phyloP scores from a whole-genome alignment of 1,140 invertebrate species.

The Ptiloglossa arizonensis region DNA sequence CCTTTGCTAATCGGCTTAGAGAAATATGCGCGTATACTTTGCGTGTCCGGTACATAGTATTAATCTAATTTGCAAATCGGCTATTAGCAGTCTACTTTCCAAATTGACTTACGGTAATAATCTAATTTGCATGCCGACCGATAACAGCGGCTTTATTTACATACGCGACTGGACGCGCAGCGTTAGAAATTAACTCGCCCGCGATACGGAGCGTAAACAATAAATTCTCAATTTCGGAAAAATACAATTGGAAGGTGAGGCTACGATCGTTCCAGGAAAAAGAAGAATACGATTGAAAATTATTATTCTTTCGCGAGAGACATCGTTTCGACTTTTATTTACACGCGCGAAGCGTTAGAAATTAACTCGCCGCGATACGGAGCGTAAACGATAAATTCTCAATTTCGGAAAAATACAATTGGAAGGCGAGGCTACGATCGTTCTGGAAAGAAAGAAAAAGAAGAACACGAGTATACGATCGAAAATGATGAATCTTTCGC shows the following conservation, averaged over 20 bases:
- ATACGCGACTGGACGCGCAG: background rate
- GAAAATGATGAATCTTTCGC: no score
- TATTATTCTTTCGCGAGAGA: no score
- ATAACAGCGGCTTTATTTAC: background rate
- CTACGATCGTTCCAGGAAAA: no score
- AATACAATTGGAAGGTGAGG: background rate
- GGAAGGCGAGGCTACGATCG: no score
- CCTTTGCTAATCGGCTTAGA: slow-evolving; percentile 4
- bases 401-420: background rate
- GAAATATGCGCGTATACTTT: background rate
- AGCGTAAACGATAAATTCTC: background rate
- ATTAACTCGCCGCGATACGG: background rate
- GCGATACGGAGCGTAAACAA: background rate
- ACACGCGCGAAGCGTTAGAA: background rate
- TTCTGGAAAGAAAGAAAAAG: no score
- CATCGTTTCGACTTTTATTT: no score
- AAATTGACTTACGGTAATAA: slow-evolving; percentile 21
- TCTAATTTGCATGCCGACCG: background rate
- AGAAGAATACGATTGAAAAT: no score
- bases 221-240: background rate
- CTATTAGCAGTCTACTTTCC: slow-evolving; percentile 10
- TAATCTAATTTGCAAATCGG: slow-evolving; percentile 36
- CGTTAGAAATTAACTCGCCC: background rate
- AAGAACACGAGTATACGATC: no score
- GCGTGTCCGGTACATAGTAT: background rate